Percentiles rank a stretch among this genome's conserved stretches.
Evolutionary conservation across 2,888 invertebrate genomes (phyloP).

Genomic region (Brachyptera putata): DNA sequence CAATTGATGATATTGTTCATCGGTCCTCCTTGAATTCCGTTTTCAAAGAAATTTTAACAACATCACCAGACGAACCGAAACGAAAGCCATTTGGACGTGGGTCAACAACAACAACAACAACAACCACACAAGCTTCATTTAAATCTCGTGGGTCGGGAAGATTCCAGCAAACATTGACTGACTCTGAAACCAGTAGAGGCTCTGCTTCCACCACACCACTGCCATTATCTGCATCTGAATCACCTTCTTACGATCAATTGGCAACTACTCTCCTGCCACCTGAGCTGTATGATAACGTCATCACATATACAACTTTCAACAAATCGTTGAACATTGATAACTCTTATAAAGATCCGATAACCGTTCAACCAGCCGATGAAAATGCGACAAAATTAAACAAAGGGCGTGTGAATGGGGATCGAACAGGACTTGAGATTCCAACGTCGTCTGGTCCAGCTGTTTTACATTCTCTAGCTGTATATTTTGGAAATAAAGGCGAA

Average conservation of each 20-base stretch:
- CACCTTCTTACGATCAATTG: background rate
- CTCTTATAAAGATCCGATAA: slow-evolving; percentile 10
- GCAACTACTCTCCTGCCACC: slow-evolving; percentile 1
- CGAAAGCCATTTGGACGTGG: background rate
- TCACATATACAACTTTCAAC: background rate
- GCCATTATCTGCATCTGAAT: background rate
- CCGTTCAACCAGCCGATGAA: background rate
- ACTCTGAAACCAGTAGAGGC: no score
- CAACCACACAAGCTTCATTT: no score
- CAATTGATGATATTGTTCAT: slow-evolving; percentile 13
- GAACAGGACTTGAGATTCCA: slow-evolving; percentile 64
- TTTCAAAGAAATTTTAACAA: background rate
- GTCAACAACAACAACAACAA: background rate
- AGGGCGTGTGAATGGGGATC: slow-evolving; percentile 7
- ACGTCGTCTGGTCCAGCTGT: slow-evolving; percentile 73
- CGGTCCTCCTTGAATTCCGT: background rate
- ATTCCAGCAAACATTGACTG: no score
- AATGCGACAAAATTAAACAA: background rate
- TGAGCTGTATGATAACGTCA: background rate
- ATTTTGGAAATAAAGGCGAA: slow-evolving; percentile 69
- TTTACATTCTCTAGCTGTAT: slow-evolving; percentile 71
- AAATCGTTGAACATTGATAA: slow-evolving; percentile 13
- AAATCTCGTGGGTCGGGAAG: background rate
- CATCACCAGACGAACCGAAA: background rate
- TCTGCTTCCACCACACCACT: background rate